A percentile compares a stretch with the other conserved stretches of the same genome.
Evolutionary conservation across 2,888 invertebrate genomes (phyloP).

Genomic region (Coenonympha glycerion): DNA sequence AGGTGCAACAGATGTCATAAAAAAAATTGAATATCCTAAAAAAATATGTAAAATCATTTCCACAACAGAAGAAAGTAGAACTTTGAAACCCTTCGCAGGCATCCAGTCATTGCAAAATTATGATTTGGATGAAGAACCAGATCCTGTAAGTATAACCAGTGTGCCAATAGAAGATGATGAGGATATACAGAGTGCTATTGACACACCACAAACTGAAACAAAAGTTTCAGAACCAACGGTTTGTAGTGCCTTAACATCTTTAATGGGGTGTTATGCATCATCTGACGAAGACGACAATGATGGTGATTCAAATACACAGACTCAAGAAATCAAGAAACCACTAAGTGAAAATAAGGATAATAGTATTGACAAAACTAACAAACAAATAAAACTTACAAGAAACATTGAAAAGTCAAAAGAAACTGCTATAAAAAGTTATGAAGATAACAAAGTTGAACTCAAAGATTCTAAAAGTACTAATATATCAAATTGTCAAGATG

Average conservation of each 20-base stretch:
- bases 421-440: neutral
- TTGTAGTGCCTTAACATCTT: constrained; percentile 73
- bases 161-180: constrained; percentile 60
- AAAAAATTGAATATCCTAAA: constrained; percentile 13
- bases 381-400: neutral
- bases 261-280: constrained; percentile 76
- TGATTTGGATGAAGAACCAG: constrained; percentile 35
- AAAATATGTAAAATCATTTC: constrained; percentile 34
- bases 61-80: constrained; percentile 38
- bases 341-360: constrained; percentile 13
- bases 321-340: constrained; percentile 19
- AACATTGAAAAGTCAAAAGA: neutral
- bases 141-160: constrained; percentile 29
- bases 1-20: constrained; percentile 2
- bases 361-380: constrained; percentile 23
- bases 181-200: constrained; percentile 21
- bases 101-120: constrained; percentile 51
- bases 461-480: neutral
- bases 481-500: constrained; percentile 10
- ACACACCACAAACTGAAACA: constrained; percentile 15
- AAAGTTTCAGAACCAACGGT: constrained; percentile 39
- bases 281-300: constrained; percentile 71
- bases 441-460: neutral
- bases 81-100: constrained; percentile 67
- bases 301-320: constrained; percentile 15